Evolutionary conservation across 2,888 invertebrate species (phyloP).

Genomic region (Siphonodentalium dalli): DNA sequence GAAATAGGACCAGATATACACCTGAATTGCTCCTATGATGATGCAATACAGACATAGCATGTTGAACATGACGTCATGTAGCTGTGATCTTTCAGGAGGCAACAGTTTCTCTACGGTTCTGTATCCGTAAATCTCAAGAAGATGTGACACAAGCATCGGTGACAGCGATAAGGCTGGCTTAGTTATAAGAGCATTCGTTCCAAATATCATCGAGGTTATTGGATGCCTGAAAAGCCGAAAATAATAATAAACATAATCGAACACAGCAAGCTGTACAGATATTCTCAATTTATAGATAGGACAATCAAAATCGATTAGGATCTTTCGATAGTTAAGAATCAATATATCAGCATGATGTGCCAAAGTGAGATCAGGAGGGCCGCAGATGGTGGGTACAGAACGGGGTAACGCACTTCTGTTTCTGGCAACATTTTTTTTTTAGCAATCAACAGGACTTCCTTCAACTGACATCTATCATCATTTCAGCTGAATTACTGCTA

Average conservation of each 20-base stretch:
- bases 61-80: conserved; percentile 48
- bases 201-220: conserved; percentile 60
- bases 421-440: too few species aligned
- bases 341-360: not conserved
- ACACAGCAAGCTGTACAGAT: too few species aligned
- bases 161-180: conserved; percentile 61
- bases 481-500: too few species aligned
- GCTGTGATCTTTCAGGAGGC: conserved; percentile 6
- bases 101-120: conserved; percentile 29
- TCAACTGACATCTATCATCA: too few species aligned
- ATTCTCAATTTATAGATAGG: too few species aligned
- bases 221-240: conserved; percentile 52
- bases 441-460: too few species aligned
- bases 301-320: too few species aligned
- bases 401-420: too few species aligned
- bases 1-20: conserved; percentile 47
- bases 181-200: conserved; percentile 58
- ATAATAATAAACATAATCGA: not conserved
- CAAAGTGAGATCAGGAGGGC: too few species aligned
- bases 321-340: too few species aligned
- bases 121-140: conserved; percentile 57
- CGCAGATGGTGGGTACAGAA: too few species aligned
- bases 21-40: conserved; percentile 44
- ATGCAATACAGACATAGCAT: conserved; percentile 45
- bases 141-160: conserved; percentile 56